Conservation (phyloP, 2,113 vertebrate species). For the Myotis davidii region DNA sequence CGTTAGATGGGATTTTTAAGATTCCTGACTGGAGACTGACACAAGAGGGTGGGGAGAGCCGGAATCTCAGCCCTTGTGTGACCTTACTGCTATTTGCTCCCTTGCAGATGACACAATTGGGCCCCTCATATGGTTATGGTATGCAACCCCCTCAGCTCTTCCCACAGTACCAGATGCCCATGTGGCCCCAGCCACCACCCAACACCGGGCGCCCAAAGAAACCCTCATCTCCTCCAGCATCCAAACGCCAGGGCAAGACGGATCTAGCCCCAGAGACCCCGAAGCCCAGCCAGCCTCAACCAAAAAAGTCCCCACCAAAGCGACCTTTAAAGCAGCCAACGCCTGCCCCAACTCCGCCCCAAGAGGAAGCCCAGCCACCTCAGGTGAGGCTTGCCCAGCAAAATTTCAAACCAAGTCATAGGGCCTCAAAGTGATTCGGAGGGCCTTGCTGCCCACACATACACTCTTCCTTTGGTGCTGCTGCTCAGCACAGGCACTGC, state of each 20-base stretch:
- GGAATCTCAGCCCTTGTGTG: neutral
- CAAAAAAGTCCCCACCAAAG: constrained; percentile 28
- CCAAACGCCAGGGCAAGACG: constrained; percentile 42
- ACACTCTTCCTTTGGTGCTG: neutral
- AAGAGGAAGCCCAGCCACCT: constrained; percentile 49
- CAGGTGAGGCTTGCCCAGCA: constrained; percentile 52
- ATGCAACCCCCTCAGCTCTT: constrained; percentile 57
- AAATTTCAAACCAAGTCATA: neutral
- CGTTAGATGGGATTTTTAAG: too few relatives aligned
- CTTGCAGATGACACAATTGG: constrained; percentile 68
- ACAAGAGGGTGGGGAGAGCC: neutral
- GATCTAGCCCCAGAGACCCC: constrained; percentile 52
- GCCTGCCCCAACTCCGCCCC: constrained; percentile 28
- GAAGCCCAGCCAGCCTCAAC: constrained; percentile 50
- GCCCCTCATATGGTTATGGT: constrained; percentile 57
- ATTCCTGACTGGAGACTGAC: too few relatives aligned
- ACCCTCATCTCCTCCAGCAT: neutral
- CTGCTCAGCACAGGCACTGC: neutral
- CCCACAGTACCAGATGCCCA: constrained; percentile 67
- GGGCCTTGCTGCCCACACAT: too few relatives aligned
- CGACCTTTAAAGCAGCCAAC: constrained; percentile 57
- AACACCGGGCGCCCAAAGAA: constrained; percentile 29
- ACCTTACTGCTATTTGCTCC: neutral
- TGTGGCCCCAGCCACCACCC: constrained; percentile 71
- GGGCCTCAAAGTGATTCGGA: neutral